Base-by-base conservation (phyloP, 2,113 vertebrate species). In the Rhynchomys soricoides region DNA sequence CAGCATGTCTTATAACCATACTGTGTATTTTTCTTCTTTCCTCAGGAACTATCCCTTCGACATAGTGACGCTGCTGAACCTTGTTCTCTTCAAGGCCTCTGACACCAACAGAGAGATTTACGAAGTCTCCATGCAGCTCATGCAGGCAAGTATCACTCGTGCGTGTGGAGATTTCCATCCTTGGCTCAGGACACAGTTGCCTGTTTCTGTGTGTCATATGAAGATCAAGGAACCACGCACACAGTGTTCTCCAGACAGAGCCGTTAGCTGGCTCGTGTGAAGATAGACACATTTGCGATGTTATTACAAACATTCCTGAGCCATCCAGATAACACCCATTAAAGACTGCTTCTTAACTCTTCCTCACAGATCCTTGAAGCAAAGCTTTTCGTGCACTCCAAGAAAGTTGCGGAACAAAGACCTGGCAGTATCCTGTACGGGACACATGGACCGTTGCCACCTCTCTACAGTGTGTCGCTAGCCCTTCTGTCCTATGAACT, bases 101-200 rank as follows among this genome's bases (percentile, higher is more conserved):
- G 99, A 99, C 98, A 99, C 99, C 97, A 99, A 99, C 99, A 98
- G 99, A 96, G 99, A 99, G 97, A 99, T 99, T 93, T 99, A 99
- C 97, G 99, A 99, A 98, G 99, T 99, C 97, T 99, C 99, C 95
- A 99, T 99, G 99, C 99, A 99, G 98, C 99, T 99, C 92, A 99
- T 99, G 99, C 99, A 99, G 99, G 99, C 99, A 98, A 0, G 97
- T 98, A 98, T 96, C 96, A 73, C 29, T 90, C 89, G 29, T 31
- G 43, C 75, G 22, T 45, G 0, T 9, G 68, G 64, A 62, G 79
- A 86, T 40, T 22, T 40, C 55, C 40, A 7, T 91, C 64, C 71
- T 52, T 34, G 68, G 82, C 29, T 68, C 21, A 64, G 40, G 70
- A 81, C 22, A 62, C 13, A 2, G 86, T 66, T 55, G 8, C 82